phyloP scores from a whole-genome alignment of 2,888 invertebrate species.

The Eristalinus aeneus region DNA sequence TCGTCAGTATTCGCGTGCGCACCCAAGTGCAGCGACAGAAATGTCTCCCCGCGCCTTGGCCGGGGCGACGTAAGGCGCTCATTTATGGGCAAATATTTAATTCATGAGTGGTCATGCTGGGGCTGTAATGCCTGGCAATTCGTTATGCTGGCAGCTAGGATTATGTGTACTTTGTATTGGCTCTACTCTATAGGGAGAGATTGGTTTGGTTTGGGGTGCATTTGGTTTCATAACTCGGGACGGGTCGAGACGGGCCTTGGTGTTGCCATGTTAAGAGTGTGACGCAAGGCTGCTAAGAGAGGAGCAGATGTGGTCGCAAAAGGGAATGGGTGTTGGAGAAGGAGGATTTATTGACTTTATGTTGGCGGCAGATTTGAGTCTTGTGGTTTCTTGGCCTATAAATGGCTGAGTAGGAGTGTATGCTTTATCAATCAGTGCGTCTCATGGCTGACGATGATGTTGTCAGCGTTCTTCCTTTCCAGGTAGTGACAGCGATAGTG shows the following conservation, averaged over 20 bases:
- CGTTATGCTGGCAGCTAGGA: conserved; percentile 57
- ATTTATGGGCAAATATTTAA: conserved; percentile 68
- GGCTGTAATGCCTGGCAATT: conserved; percentile 60
- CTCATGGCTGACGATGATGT: neutral
- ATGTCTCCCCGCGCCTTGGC: conserved; percentile 42
- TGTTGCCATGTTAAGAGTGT: neutral
- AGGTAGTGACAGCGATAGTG: neutral
- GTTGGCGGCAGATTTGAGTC: neutral
- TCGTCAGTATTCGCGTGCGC: neutral
- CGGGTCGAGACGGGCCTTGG: neutral
- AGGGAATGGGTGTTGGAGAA: conserved; percentile 58
- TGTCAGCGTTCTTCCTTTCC: neutral
- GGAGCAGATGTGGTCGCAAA: conserved; percentile 6
- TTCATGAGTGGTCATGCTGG: conserved; percentile 66
- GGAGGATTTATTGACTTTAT: conserved; percentile 52
- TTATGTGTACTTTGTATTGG: conserved; percentile 35
- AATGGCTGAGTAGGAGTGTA: neutral
- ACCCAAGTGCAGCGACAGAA: conserved; percentile 16
- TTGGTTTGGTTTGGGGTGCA: neutral
- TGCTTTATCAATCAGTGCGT: neutral
- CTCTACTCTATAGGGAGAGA: neutral
- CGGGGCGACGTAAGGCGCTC: conserved; percentile 60
- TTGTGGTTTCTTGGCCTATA: neutral
- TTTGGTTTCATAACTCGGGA: neutral
- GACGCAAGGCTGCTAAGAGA: neutral